phyloP scores from a whole-genome alignment of 2,797 vertebrate genomes.

The Xiphophorus birchmanni region DNA sequence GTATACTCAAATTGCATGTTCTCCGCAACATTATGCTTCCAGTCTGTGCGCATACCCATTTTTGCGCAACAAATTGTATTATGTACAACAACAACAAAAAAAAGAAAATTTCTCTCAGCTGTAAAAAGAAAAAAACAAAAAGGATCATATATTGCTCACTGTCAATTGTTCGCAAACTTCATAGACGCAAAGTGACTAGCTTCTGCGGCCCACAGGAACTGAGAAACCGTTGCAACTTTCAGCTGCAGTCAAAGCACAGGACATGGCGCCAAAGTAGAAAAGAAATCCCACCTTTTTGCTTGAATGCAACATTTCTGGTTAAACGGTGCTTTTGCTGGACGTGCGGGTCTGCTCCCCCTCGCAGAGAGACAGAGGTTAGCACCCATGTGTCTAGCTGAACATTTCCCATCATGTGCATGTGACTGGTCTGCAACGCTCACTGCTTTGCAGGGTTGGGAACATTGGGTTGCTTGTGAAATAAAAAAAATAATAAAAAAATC shows the following conservation, averaged over 20 bases:
- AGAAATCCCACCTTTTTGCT: constrained; percentile 39
- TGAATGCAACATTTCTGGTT: constrained; percentile 55
- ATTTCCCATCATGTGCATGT: constrained; percentile 71
- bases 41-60: constrained; percentile 75
- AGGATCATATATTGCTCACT: constrained; percentile 61
- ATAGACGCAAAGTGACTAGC: constrained; percentile 30
- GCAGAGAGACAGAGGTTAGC: constrained; percentile 67
- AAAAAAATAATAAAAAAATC: constrained; percentile 13
- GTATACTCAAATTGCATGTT: constrained; percentile 84
- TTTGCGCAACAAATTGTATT: constrained; percentile 72
- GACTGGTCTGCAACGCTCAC: constrained; percentile 71
- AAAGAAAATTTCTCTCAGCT: constrained; percentile 54
- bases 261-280: constrained; percentile 30
- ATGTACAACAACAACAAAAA: constrained; percentile 57
- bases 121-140: constrained; percentile 36
- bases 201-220: constrained; percentile 31
- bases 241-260: constrained; percentile 34
- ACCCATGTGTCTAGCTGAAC: constrained; percentile 56
- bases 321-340: constrained; percentile 65
- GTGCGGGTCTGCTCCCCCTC: constrained; percentile 38
- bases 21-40: constrained; percentile 83
- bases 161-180: constrained; percentile 57
- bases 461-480: constrained; percentile 55
- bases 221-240: constrained; percentile 24
- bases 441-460: constrained; percentile 74